Evolutionary conservation across 2,797 vertebrate species (phyloP), one percentile per base, ranked within the genome.

Genomic region (Darevskia mixta): DNA sequence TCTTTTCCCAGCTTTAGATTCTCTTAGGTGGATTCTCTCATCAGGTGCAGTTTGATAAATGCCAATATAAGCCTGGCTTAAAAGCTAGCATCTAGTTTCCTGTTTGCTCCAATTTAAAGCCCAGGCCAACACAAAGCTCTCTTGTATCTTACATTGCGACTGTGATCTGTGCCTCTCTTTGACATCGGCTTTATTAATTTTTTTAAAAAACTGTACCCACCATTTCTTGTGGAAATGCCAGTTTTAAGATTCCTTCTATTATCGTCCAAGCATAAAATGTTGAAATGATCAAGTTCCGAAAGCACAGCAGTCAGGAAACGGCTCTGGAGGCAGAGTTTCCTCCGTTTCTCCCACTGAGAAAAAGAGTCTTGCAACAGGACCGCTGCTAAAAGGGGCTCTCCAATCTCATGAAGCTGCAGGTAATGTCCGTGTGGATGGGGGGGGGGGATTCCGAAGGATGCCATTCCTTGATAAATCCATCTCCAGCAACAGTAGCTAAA

Each of bases 11-110:
- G 32, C 17, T 78, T 32, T 7, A 69, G 20, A 17, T 77, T 41
- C n/a, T 77, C 43, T 35, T 55, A 41, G 13, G 64, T 11, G 27
- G 61, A 82, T 27, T 77, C 13, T 8, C 32, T 1, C 1, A 73
- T 58, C 6, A 69, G 85, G 38, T 29, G 64, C 8, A 76, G 13
- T 67, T 6, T 90, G 85, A 93, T 83, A 90, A 91, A 61, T 61
- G 85, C 90, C 87, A 89, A 89, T 43, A 32, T 1, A 86, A 3
- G 72, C 58, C 38, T n/a, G 29, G 29, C 73, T 85, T 17, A 23
- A 18, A 11, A 84, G 11, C 5, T 27, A 7, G 23, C 23, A 17
- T 15, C 29, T n/a, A 7, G 25, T 58, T 17, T 55, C 13, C 8
- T 32, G 5, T 35, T 49, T 0, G 15, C 25, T 76, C 5, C 38